Evolutionary conservation across 2,888 invertebrate species (phyloP).

Genomic region (Gandaritis pyraliata): DNA sequence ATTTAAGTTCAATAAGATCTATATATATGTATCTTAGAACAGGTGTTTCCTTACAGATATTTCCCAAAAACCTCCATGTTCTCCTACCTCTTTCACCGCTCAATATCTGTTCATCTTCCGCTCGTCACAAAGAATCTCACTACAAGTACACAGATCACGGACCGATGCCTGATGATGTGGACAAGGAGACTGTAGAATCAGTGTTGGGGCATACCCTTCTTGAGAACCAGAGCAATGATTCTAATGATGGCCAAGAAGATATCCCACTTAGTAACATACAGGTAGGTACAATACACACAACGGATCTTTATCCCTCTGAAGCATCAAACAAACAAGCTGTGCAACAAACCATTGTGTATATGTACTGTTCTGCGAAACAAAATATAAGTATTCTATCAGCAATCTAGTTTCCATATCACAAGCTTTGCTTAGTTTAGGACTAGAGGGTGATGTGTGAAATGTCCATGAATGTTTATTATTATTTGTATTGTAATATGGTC

Average conservation of each 20-base stretch:
- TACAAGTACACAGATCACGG: constrained; percentile 20
- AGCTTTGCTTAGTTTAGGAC: too few species aligned
- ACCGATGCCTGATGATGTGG: constrained; percentile 1
- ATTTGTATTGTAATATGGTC: too few species aligned
- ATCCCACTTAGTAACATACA: constrained; percentile 18
- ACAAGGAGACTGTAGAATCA: neutral
- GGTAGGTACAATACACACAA: neutral
- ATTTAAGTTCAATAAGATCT: too few species aligned
- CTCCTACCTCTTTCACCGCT: constrained; percentile 16
- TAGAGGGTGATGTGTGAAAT: too few species aligned
- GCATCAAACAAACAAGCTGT: too few species aligned
- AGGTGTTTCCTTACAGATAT: neutral
- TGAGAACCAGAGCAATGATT: neutral
- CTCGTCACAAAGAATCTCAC: constrained; percentile 1
- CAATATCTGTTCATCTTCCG: neutral
- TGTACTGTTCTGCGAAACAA: too few species aligned
- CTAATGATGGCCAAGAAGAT: constrained; percentile 17
- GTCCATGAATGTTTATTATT: too few species aligned
- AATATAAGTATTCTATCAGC: too few species aligned
- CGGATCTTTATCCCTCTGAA: too few species aligned
- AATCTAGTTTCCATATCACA: too few species aligned
- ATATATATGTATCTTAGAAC: too few species aligned
- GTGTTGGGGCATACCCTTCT: neutral
- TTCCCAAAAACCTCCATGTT: constrained; percentile 16
- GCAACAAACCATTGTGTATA: too few species aligned